Conservation (phyloP, 2,797 vertebrate species). For the Labroides dimidiatus region DNA sequence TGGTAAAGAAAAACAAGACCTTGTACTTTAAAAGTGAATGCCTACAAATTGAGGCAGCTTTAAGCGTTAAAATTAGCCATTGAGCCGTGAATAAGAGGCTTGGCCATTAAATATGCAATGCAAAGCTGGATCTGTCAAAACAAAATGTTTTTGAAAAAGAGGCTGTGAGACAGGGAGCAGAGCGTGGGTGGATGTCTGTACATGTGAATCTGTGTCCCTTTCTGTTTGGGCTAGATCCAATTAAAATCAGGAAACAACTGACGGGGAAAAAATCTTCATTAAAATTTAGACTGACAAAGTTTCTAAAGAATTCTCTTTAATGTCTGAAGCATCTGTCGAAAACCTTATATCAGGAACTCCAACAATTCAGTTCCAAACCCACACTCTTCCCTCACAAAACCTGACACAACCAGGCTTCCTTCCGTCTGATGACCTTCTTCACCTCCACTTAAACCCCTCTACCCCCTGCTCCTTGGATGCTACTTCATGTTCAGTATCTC, state of each 20-base stretch:
- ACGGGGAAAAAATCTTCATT: neutral
- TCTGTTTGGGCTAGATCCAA: slow-evolving; percentile 18
- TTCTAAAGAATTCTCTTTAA: neutral
- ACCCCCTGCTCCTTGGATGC: neutral
- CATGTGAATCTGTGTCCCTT: slow-evolving; percentile 6
- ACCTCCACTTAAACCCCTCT: no score
- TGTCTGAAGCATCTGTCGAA: neutral
- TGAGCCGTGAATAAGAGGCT: slow-evolving; percentile 21
- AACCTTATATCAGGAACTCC: neutral
- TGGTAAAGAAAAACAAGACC: slow-evolving; percentile 32
- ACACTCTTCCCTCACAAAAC: neutral
- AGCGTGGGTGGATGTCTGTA: slow-evolving; percentile 3
- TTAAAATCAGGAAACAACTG: slow-evolving; percentile 7
- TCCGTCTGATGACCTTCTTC: neutral
- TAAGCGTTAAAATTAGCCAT: slow-evolving; percentile 37
- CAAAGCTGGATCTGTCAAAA: slow-evolving; percentile 24
- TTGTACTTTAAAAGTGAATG: slow-evolving; percentile 31
- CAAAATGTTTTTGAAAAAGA: slow-evolving; percentile 6
- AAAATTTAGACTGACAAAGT: slow-evolving; percentile 1
- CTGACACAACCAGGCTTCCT: neutral
- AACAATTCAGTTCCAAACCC: neutral
- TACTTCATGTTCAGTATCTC: neutral
- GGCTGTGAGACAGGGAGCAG: neutral
- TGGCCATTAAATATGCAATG: slow-evolving; percentile 17
- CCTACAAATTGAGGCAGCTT: slow-evolving; percentile 29